Evolutionary conservation across 2,797 vertebrate genomes (phyloP).

Genomic region (Schizopygopsis pylzovi): DNA sequence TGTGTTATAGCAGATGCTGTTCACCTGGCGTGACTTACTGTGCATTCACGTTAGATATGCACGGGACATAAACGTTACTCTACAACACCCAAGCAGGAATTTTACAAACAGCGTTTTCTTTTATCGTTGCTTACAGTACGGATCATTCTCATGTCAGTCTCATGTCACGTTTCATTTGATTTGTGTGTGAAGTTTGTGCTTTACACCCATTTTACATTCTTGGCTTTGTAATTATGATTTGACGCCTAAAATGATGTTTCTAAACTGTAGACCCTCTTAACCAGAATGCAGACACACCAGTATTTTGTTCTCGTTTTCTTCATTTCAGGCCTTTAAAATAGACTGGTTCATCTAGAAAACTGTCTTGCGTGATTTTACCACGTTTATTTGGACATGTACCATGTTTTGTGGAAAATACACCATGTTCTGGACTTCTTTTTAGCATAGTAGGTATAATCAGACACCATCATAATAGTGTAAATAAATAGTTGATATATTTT

Average conservation of each 20-base stretch:
- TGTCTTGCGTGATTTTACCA: background rate
- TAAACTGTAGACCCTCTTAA: background rate
- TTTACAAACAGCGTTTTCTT: background rate
- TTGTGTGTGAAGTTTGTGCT: conserved; percentile 30
- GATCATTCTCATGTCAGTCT: conserved; percentile 24
- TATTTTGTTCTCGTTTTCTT: background rate
- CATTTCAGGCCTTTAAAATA: background rate
- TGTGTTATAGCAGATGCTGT: background rate
- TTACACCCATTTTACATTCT: conserved; percentile 16
- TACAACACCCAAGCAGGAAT: background rate
- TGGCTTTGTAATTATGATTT: conserved; percentile 37
- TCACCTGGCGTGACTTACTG: background rate
- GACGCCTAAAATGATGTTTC: background rate
- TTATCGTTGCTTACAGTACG: background rate
- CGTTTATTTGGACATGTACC: background rate
- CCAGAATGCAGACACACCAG: background rate
- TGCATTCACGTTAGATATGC: background rate
- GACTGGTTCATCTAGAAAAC: background rate
- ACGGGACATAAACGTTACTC: background rate
- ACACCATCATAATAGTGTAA: background rate
- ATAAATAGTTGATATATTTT: background rate
- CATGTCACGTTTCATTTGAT: background rate
- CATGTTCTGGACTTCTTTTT: background rate
- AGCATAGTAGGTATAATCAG: background rate
- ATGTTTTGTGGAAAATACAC: background rate